These are phyloP conservation scores for Trissoscelio sp. DNA, from an alignment of 2,888 invertebrate species.

Conservation along the genomic window DNA sequence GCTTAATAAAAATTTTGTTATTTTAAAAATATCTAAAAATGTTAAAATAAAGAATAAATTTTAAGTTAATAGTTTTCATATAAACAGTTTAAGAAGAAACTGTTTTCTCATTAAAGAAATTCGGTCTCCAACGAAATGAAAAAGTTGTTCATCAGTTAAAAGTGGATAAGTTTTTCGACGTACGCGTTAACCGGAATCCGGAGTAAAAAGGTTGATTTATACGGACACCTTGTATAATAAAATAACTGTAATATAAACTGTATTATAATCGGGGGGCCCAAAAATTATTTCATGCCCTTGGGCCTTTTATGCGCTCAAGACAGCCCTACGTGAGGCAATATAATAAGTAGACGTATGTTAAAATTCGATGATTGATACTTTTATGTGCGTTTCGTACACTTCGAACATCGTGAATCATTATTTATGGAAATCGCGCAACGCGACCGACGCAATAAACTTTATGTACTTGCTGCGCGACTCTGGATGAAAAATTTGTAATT, in stretches of 20 bases:
- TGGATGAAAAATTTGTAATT: constrained; percentile 46
- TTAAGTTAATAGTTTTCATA: no score
- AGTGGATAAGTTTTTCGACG: constrained; percentile 1
- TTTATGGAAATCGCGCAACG: constrained; percentile 56
- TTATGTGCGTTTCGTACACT: constrained; percentile 33
- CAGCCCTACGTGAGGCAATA: constrained; percentile 29
- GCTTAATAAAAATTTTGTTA: no score
- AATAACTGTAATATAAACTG: constrained; percentile 49
- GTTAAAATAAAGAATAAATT: no score
- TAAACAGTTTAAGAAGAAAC: no score
- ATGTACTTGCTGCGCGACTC: constrained; percentile 11
- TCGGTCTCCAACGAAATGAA: not conserved
- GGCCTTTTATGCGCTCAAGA: constrained; percentile 28
- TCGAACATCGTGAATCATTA: constrained; percentile 55
- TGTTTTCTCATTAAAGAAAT: no score
- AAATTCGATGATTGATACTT: constrained; percentile 59
- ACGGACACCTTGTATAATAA: constrained; percentile 38
- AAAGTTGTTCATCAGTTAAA: not conserved
- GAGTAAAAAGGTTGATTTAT: constrained; percentile 35
- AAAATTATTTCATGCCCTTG: constrained; percentile 45
- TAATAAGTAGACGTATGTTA: constrained; percentile 50
- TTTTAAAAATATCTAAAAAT: no score
- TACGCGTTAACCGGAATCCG: not conserved
- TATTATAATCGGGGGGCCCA: constrained; percentile 36
- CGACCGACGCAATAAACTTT: constrained; percentile 22